phyloP scores from a whole-genome alignment of 2,797 vertebrate genomes.

The Dromococcyx pavoninus region DNA sequence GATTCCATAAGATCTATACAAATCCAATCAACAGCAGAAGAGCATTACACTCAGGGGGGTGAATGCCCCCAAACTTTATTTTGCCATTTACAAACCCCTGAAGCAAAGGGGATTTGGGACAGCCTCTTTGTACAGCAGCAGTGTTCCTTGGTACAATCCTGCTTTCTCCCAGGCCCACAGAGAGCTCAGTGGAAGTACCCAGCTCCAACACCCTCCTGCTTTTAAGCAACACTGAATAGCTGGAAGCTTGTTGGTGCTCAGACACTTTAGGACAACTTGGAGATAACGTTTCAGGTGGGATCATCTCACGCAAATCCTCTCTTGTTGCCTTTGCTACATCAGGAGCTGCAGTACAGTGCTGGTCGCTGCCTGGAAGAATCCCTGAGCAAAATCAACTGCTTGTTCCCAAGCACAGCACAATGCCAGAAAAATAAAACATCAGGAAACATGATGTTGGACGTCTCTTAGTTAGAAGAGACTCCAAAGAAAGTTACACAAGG shows the following conservation, averaged over 20 bases:
- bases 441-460: not conserved
- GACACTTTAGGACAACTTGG: not conserved
- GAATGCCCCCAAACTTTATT: not conserved
- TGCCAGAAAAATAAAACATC: not conserved
- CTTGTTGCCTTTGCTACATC: not conserved
- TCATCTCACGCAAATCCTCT: not conserved
- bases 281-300: not conserved
- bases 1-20: constrained; percentile 46
- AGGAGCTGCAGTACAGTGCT: not conserved
- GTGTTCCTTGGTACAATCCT: accelerated
- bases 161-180: not conserved
- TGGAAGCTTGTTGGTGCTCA: not conserved
- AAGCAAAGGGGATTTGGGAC: not conserved
- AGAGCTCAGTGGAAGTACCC: accelerated
- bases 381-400: not conserved
- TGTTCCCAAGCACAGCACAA: accelerated
- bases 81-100: not conserved
- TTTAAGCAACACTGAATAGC: not conserved
- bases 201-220: not conserved
- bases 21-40: constrained; percentile 56
- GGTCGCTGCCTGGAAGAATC: not conserved
- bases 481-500: not conserved
- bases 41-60: not conserved
- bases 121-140: not conserved
- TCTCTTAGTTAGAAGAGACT: not conserved